Evolutionary conservation across 2,888 invertebrate genomes (phyloP).

Genomic region (Sinotaia quadrata): DNA sequence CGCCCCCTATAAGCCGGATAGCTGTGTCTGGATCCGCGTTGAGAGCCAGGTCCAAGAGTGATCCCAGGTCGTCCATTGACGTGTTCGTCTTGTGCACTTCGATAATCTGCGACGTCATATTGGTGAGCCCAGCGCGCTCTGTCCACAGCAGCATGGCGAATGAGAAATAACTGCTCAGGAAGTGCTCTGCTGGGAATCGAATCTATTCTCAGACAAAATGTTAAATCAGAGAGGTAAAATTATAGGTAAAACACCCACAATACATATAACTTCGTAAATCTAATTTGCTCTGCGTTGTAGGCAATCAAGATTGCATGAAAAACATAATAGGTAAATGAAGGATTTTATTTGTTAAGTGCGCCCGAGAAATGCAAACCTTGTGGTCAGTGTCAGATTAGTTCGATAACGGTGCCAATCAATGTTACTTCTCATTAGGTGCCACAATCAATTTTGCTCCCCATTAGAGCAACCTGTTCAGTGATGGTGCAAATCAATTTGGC

Average conservation of each 20-base stretch:
- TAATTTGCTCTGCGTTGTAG: too few relatives aligned
- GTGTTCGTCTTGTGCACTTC: conserved; percentile 44
- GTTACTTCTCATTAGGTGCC: too few relatives aligned
- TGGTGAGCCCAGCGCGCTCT: conserved; percentile 46
- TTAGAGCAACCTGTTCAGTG: too few relatives aligned
- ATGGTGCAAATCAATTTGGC: too few relatives aligned
- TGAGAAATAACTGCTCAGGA: conserved; percentile 47
- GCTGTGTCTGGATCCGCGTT: conserved; percentile 47
- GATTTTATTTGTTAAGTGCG: too few relatives aligned
- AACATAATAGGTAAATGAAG: too few relatives aligned
- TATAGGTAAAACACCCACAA: background rate
- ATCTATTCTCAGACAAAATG: conserved; percentile 12
- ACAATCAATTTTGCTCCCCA: too few relatives aligned
- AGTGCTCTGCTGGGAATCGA: conserved; percentile 53
- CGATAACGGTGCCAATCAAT: too few relatives aligned
- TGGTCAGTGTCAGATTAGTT: too few relatives aligned
- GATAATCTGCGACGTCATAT: conserved; percentile 40
- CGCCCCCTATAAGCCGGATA: conserved; percentile 42
- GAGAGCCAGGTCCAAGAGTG: conserved; percentile 41
- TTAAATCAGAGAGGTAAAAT: background rate
- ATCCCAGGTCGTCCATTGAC: conserved; percentile 41
- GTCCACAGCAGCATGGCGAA: conserved; percentile 60
- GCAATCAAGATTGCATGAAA: too few relatives aligned
- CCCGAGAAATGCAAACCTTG: too few relatives aligned
- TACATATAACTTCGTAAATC: too few relatives aligned